Evolutionary conservation across 1,140 invertebrate genomes (phyloP).

Genomic region (Bombus difficillimus): DNA sequence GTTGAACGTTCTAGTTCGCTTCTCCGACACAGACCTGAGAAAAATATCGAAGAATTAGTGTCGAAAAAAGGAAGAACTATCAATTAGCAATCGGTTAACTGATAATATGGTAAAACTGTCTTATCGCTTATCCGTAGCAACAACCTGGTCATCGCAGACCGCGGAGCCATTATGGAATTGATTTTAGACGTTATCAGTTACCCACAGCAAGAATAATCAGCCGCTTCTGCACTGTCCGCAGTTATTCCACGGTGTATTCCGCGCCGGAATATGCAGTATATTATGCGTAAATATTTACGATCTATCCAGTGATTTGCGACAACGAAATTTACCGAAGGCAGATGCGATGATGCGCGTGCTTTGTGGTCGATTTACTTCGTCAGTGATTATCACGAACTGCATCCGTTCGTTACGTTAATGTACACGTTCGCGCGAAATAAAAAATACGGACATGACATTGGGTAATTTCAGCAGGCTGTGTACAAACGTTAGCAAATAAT

Average conservation of each 20-base stretch:
- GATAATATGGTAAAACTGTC: neutral
- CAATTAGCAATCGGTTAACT: neutral
- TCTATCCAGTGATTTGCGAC: slow-evolving; percentile 50
- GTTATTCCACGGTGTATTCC: slow-evolving; percentile 45
- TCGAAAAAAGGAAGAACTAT: neutral
- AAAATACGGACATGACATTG: neutral
- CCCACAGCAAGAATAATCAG: slow-evolving; percentile 65
- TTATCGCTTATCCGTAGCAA: neutral
- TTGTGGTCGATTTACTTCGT: slow-evolving; percentile 47
- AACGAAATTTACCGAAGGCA: slow-evolving; percentile 58
- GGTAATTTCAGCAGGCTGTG: neutral
- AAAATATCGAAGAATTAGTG: too few species aligned
- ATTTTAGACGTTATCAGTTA: slow-evolving; percentile 65
- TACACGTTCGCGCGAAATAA: neutral
- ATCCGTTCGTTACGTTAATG: neutral
- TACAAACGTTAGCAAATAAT: neutral
- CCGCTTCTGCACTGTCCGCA: slow-evolving; percentile 64
- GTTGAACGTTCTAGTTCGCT: too few species aligned
- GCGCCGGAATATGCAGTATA: slow-evolving; percentile 40
- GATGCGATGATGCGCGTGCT: slow-evolving; percentile 25
- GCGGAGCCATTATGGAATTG: slow-evolving; percentile 24
- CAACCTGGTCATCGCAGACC: neutral
- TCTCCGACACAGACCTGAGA: too few species aligned
- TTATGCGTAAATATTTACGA: slow-evolving; percentile 69
- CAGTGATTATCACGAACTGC: slow-evolving; percentile 39